phyloP scores from a whole-genome alignment of 2,888 invertebrate species.

The Coelogynopora nodosa region DNA sequence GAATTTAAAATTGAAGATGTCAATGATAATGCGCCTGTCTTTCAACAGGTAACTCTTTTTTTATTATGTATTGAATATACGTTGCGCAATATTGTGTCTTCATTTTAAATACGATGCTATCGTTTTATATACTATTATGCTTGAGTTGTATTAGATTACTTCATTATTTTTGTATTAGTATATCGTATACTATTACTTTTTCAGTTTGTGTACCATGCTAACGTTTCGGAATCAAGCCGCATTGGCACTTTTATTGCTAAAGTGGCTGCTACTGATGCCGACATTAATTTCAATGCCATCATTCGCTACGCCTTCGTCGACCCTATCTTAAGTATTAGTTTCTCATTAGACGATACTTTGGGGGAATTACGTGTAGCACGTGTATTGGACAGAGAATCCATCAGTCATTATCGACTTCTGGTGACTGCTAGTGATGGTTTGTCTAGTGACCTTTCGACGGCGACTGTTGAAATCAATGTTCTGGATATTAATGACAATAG shows the following conservation, averaged over 20 bases:
- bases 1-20: neutral
- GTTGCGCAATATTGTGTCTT: neutral
- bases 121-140: too few species aligned
- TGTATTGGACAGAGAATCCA: conserved; percentile 52
- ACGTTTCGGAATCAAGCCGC: neutral
- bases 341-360: neutral
- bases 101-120: too few species aligned
- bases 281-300: neutral
- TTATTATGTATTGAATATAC: too few species aligned
- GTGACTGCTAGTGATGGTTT: conserved; percentile 52
- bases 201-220: neutral
- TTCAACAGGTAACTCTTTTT: conserved; percentile 1
- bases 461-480: conserved; percentile 6
- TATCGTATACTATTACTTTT: too few species aligned
- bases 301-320: neutral
- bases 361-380: neutral
- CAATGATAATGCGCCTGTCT: conserved; percentile 22
- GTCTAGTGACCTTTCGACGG: conserved; percentile 46
- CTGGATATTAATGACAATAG: conserved; percentile 34
- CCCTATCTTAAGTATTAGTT: neutral
- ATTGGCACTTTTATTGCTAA: neutral
- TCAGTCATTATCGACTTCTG: conserved; percentile 50
- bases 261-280: neutral
- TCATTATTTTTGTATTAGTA: too few species aligned
- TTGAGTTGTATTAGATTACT: too few species aligned